Base-by-base conservation (phyloP, 1,140 invertebrate species). In the Drosophila pachea region DNA sequence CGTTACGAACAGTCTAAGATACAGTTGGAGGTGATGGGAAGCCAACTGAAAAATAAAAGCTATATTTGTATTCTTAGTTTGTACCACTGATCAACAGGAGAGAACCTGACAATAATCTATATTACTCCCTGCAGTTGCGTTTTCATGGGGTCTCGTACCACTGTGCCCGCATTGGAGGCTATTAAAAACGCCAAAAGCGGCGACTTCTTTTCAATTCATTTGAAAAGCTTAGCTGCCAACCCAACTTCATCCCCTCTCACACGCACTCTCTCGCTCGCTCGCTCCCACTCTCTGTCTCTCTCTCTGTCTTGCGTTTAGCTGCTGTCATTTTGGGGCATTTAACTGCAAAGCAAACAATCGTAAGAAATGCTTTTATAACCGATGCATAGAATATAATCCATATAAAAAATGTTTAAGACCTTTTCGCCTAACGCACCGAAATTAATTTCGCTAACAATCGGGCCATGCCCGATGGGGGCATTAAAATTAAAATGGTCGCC, bases 391-490 rank as follows among this genome's bases (percentile, higher is more conserved):
- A 76, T 83, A 83, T 83, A 83, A 84, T 78, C 79, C 76, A 72
- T 58, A 72, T 64, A 81, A 65, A 79, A 83, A 68, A 73, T 70
- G 47, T 79, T 84, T 79, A 84, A 83, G 79, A 84, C 76, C 79
- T 75, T 59, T 74, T 70, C 76, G 77, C 47, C 73, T 82, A 77
- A 76, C 54, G 72, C 65, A 68, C 56, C 73, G 76, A 83, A 83
- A 83, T 84, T 84, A 83, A 83, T 83, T 83, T 83, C 79, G 76
- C 79, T 84, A 84, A 83, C 79, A 84, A 83, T 83, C 62, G 75
- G 48, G 50, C 40, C 12, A 14, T 49, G 65, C 43, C 53, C 61
- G 31, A 38, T 54, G 22, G 2, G 47, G 7, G 67, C 67, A 69
- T 69, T 69, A 69, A 69, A 69, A 65, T 69, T 69, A 69, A 65